Evolutionary conservation across 2,797 vertebrate species (phyloP).

Genomic region (Lacerta bilineata): DNA sequence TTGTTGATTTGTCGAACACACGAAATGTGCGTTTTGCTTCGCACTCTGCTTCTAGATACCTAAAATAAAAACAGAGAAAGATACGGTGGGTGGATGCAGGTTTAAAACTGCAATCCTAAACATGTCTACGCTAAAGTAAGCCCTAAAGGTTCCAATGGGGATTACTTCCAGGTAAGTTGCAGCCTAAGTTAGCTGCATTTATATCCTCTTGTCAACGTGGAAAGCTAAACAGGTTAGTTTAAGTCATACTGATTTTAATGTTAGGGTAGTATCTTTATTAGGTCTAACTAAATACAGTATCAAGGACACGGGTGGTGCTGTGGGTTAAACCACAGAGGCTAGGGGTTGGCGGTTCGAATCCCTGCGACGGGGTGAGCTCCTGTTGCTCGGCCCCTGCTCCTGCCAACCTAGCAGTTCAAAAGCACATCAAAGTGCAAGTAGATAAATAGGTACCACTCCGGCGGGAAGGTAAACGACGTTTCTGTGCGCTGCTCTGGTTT

Average conservation of each 20-base stretch:
- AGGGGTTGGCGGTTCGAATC: no score
- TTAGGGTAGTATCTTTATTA: no score
- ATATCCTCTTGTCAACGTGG: not conserved
- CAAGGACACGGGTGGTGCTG: no score
- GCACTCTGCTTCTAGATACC: constrained; percentile 96
- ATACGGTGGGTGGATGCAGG: not conserved
- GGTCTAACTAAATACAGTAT: no score
- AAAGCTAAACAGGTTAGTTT: not conserved
- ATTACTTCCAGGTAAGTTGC: not conserved
- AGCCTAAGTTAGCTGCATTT: not conserved
- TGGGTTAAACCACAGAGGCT: no score
- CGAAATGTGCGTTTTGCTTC: constrained; percentile 84
- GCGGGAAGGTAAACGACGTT: no score
- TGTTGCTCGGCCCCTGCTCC: no score
- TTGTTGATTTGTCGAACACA: constrained; percentile 88
- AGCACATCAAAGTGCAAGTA: no score
- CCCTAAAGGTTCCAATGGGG: not conserved
- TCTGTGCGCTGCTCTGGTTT: no score
- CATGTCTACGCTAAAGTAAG: not conserved
- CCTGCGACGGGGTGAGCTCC: no score
- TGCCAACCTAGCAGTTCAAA: no score
- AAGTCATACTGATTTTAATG: not conserved
- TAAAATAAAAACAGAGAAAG: constrained; percentile 70
- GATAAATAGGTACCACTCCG: no score
- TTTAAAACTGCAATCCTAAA: not conserved